phyloP scores from a whole-genome alignment of 2,888 invertebrate genomes.

The Drymonia ruficornis region DNA sequence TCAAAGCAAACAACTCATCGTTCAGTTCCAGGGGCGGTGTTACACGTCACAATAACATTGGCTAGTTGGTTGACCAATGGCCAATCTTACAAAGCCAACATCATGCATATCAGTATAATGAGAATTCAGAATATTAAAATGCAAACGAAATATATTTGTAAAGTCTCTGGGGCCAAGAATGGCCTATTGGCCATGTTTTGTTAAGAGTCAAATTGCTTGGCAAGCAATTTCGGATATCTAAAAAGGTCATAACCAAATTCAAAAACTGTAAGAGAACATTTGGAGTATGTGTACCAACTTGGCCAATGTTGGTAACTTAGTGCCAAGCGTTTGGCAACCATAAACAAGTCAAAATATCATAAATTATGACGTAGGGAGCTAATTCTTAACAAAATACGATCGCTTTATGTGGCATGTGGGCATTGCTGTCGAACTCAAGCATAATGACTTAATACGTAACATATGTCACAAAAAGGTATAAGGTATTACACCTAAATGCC shows the following conservation, averaged over 20 bases:
- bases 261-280: no score
- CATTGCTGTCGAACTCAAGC: background rate
- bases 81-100: background rate
- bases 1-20: conserved; percentile 6
- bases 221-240: no score
- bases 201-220: no score
- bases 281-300: background rate
- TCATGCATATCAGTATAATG: no score
- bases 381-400: background rate
- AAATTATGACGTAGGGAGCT: background rate
- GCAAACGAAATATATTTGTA: no score
- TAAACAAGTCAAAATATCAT: background rate
- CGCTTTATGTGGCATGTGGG: background rate
- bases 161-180: no score
- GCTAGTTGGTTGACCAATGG: background rate
- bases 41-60: background rate
- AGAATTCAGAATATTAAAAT: no score
- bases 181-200: no score
- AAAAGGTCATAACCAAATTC: no score
- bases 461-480: background rate
- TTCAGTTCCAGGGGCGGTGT: background rate
- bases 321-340: background rate
- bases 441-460: background rate
- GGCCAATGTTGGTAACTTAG: background rate
- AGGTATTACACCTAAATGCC: no score